Evolutionary conservation across 2,888 invertebrate genomes (phyloP), one percentile per base, ranked within the genome.

Genomic region (Andrena dorsata): DNA sequence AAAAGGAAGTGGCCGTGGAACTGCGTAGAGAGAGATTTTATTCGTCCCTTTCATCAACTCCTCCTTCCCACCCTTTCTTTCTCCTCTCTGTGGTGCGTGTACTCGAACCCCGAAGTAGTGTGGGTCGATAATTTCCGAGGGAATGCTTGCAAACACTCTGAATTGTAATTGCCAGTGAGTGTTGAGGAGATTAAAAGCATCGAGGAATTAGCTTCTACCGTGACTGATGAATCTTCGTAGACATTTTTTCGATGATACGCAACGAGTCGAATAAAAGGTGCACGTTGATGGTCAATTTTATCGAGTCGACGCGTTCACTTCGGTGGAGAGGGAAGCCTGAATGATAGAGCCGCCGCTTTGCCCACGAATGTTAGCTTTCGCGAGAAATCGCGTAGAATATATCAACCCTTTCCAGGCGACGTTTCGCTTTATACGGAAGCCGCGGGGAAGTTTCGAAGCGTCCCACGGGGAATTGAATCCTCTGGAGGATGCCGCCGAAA

Each of bases 371-470:
- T 71, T 75, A 68, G 51, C 71, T 69, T 32, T 69, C 49, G 68
- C 63, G 58, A 58, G 77, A 71, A 80, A 77, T 76, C 82, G 66
- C 66, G 63, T 72, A 35, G 76, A 76, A 76, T 76, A 82, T 82
- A 76, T 82, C 82, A 82, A 82, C 81, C 76, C 75, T 82, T 86
- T 75, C 71, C 47, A 53, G 53, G 64, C 78, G 53, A 80, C 64
- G 71, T 73, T 77, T 78, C 76, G 81, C 65, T 84, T 84, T 87
- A 76, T 72, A 86, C 82, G 75, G 79, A 85, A 82, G 74, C 72
- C 72, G 78, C 71, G 60, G 76, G 73, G 35, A 70, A 56, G 73
- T 76, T 65, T 41, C 47, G 73, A 61, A 73, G 49, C 72, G 71
- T 70, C 69, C 73, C 56, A 35, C 23, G 13, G 60, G 69, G 76